Evolutionary conservation across 2,113 vertebrate genomes (phyloP).

Genomic region (Colistium nudipinnis): DNA sequence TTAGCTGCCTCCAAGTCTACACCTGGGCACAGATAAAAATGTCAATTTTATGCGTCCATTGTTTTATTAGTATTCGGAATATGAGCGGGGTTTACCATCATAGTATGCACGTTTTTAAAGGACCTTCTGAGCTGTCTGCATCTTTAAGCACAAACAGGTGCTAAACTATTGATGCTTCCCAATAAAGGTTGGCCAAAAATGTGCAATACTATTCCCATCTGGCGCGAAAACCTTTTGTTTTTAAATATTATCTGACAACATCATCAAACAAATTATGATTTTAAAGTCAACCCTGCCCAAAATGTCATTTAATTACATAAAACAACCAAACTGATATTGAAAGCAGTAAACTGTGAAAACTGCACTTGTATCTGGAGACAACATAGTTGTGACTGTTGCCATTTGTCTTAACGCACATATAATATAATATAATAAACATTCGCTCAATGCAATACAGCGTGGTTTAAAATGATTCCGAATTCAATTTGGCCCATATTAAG

Average conservation of each 20-base stretch:
- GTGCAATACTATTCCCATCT: background rate
- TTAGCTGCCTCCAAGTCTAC: constrained; percentile 89
- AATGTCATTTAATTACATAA: background rate
- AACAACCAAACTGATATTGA: background rate
- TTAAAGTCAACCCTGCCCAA: too few relatives aligned
- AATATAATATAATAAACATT: background rate
- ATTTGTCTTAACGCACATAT: background rate
- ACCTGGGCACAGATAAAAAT: constrained; percentile 71
- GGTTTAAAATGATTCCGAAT: background rate
- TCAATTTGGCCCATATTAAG: background rate
- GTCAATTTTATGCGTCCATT: background rate
- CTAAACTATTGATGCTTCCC: background rate
- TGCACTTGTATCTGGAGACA: background rate
- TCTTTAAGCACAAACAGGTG: background rate
- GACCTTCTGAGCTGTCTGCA: too few relatives aligned
- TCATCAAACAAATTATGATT: background rate
- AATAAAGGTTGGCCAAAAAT: background rate
- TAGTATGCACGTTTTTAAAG: too few relatives aligned
- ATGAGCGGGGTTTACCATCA: too few relatives aligned
- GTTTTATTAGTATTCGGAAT: background rate
- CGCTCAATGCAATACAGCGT: background rate
- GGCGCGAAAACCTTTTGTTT: background rate
- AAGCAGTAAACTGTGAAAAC: background rate
- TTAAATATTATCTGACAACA: too few relatives aligned
- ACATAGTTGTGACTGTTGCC: too few relatives aligned